phyloP scores from a whole-genome alignment of 1,140 invertebrate genomes.

The Brachionus rubens region DNA sequence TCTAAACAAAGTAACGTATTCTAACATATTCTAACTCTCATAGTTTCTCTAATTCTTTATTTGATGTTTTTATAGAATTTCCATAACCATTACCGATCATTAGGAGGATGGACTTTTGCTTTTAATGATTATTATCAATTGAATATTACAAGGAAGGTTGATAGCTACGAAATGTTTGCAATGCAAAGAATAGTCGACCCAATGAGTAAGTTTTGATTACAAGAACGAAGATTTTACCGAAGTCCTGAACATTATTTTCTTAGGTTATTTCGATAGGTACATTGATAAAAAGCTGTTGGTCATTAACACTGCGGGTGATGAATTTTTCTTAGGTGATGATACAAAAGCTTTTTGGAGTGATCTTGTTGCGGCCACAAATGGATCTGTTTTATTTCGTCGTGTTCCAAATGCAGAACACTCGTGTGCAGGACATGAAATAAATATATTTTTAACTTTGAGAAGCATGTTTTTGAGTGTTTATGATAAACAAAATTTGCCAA shows the following conservation, averaged over 20 bases:
- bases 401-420: slow-evolving; percentile 55
- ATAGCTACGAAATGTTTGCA: background rate
- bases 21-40: background rate
- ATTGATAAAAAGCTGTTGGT: slow-evolving; percentile 52
- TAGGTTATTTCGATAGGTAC: slow-evolving; percentile 52
- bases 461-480: slow-evolving; percentile 50
- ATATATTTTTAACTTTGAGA: slow-evolving; percentile 50
- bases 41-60: background rate
- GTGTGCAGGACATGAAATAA: slow-evolving; percentile 52
- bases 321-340: slow-evolving; percentile 56
- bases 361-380: background rate
- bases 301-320: slow-evolving; percentile 53
- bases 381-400: background rate
- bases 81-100: slow-evolving; percentile 53
- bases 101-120: slow-evolving; percentile 46
- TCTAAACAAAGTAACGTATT: slow-evolving; percentile 49
- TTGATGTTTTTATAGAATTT: slow-evolving; percentile 49
- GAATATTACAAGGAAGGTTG: slow-evolving; percentile 39
- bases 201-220: background rate
- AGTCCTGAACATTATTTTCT: background rate
- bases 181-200: slow-evolving; percentile 37
- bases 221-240: background rate
- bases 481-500: slow-evolving; percentile 42
- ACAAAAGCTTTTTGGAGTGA: slow-evolving; percentile 24
- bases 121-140: slow-evolving; percentile 46